Base-by-base conservation (phyloP, 1,140 invertebrate species). In the Habropoda laboriosa region DNA sequence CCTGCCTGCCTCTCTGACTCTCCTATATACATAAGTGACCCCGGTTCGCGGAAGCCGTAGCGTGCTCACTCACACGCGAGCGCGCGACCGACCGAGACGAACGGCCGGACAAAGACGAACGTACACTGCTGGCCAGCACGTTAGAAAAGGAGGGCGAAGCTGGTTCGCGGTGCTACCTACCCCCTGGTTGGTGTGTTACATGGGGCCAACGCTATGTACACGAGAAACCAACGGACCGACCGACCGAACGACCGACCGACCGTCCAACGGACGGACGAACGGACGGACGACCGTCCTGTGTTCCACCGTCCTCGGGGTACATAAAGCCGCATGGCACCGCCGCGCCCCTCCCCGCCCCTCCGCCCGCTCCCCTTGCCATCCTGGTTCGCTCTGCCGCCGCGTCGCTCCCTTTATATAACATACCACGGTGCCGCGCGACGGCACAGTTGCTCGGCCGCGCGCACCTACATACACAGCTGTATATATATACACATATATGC, bases 1-100 rank as follows among this genome's bases (percentile, higher is more conserved):
- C n/a, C n/a, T n/a, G n/a, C n/a, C n/a, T n/a, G n/a, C n/a, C n/a
- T n/a, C n/a, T n/a, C n/a, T n/a, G 40, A 18, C 45, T 49, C 64
- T 82, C 67, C 88, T 90, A 90, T 88, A 86, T 89, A 90, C 89
- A 90, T 90, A 90, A 90, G 89, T 90, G 89, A 90, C 89, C 89
- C 88, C 87, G 79, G 89, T 82, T 90, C 89, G 89, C 89, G 89
- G 83, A 83, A 90, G 85, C 88, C 86, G 80, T 81, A 68, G 83
- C 80, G 83, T 83, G 77, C 75, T 71, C 75, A 53, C 79, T 27
- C 63, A 60, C 79, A 68, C 85, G 76, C 82, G 77, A 79, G 67
- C 63, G 79, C 57, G 82, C 81, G 71, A 76, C 78, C 58, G 66
- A 63, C 74, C 72, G 82, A 70, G 76, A 64, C 58, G 35, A 68